Evolutionary conservation across 1,140 invertebrate species (phyloP).

Genomic region (Cydia amplana): DNA sequence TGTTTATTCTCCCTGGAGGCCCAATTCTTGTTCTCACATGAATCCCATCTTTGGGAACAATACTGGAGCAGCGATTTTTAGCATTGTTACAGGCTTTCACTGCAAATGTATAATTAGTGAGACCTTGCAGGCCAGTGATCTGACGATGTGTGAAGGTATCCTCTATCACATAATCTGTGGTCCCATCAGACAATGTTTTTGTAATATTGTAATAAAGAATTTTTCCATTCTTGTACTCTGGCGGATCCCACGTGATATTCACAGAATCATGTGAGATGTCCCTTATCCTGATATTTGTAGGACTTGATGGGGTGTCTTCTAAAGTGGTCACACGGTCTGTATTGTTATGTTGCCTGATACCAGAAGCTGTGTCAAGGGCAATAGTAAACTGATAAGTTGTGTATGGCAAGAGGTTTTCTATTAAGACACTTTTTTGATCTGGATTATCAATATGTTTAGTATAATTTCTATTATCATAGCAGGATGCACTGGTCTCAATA

Average conservation of each 20-base stretch:
- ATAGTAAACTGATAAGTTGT: slow-evolving; percentile 89
- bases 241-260: slow-evolving; percentile 85
- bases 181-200: slow-evolving; percentile 35
- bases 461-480: slow-evolving; percentile 68
- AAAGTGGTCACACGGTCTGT: slow-evolving; percentile 84
- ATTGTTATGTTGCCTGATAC: slow-evolving; percentile 85
- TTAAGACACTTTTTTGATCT: slow-evolving; percentile 69
- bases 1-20: slow-evolving; percentile 77
- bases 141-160: slow-evolving; percentile 51
- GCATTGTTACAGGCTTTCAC: slow-evolving; percentile 86
- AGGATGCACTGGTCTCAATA: slow-evolving; percentile 70
- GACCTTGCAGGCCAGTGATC: slow-evolving; percentile 64
- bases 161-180: slow-evolving; percentile 51
- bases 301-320: slow-evolving; percentile 84
- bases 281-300: slow-evolving; percentile 78
- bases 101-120: slow-evolving; percentile 83
- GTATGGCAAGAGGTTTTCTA: slow-evolving; percentile 85
- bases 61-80: slow-evolving; percentile 78
- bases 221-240: slow-evolving; percentile 86
- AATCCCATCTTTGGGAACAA: slow-evolving; percentile 65
- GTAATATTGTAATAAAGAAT: slow-evolving; percentile 85
- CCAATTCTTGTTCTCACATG: slow-evolving; percentile 82
- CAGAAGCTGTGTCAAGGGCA: slow-evolving; percentile 86
- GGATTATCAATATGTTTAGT: slow-evolving; percentile 57
- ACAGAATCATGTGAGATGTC: slow-evolving; percentile 85